phyloP scores from a whole-genome alignment of 2,888 invertebrate species.

The Tethea ocularis region DNA sequence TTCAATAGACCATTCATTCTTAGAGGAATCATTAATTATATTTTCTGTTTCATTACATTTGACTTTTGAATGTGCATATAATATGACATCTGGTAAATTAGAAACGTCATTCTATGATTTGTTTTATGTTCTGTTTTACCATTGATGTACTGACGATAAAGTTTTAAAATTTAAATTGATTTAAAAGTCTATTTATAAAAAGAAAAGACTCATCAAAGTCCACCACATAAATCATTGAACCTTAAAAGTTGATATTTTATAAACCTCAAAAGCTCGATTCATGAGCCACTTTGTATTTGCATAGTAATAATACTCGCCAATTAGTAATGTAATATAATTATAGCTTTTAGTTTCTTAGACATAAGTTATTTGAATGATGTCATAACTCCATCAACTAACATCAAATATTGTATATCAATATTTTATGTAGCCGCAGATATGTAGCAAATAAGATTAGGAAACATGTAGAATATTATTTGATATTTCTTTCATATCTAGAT shows the following conservation, averaged over 20 bases:
- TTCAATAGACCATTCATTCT: conserved; percentile 54
- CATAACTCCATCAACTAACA: background rate
- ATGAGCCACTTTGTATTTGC: background rate
- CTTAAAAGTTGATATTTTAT: too few relatives aligned
- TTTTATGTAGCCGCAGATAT: background rate
- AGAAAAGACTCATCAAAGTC: too few relatives aligned
- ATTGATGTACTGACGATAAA: conserved; percentile 16
- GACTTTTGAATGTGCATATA: conserved; percentile 39
- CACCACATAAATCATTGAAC: background rate
- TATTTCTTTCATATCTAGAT: too few relatives aligned
- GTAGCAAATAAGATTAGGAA: background rate
- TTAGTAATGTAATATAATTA: background rate
- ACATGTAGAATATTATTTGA: background rate
- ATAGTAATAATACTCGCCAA: background rate
- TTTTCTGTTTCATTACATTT: conserved; percentile 49
- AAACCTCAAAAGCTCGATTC: background rate
- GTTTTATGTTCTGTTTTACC: conserved; percentile 22
- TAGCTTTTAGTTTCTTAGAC: background rate
- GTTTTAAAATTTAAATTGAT: background rate
- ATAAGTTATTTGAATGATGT: background rate
- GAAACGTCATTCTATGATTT: conserved; percentile 36
- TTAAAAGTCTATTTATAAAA: too few relatives aligned
- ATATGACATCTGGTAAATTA: conserved; percentile 42
- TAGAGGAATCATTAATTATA: conserved; percentile 56
- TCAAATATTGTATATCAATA: background rate